A percentile compares a stretch with the other conserved stretches of the same genome.
phyloP scores from a whole-genome alignment of 64 coral and sea anemone species.

The Montipora sp. region DNA sequence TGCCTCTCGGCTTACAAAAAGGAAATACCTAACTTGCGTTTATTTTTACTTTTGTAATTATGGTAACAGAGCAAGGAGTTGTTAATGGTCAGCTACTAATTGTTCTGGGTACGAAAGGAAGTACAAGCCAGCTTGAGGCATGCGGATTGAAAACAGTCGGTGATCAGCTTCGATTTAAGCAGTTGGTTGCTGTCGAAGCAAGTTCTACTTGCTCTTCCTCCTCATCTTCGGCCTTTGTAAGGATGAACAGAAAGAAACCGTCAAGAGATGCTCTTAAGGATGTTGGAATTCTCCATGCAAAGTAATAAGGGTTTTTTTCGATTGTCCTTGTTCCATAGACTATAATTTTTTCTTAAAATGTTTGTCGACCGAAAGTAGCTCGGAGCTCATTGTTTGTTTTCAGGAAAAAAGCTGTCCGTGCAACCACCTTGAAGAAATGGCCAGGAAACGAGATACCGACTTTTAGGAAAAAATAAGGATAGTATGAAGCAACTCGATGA shows the following conservation, averaged over 20 bases:
- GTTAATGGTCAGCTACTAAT: conserved; percentile 23
- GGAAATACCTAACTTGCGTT: not conserved
- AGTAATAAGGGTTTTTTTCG: not conserved
- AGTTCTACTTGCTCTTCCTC: conserved; percentile 2
- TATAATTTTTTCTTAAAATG: not conserved
- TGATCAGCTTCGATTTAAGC: conserved; percentile 7
- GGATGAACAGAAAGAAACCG: not conserved
- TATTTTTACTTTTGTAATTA: conserved; percentile 6
- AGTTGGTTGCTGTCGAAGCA: not conserved
- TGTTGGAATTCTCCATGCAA: not conserved
- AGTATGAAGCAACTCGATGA: not conserved
- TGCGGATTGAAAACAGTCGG: conserved; percentile 28
- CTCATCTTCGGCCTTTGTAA: not conserved
- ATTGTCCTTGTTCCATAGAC: not conserved
- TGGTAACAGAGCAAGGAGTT: not conserved
- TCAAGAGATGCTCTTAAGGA: conserved; percentile 1
- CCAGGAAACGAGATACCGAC: not conserved
- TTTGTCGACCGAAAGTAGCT: not conserved
- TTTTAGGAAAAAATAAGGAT: not conserved
- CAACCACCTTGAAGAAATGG: not conserved
- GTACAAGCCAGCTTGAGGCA: conserved; percentile 14
- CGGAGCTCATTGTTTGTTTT: not conserved
- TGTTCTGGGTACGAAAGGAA: conserved; percentile 1
- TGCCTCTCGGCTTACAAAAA: not conserved
- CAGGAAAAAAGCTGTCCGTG: not conserved